Evolutionary conservation across 2,113 vertebrate species (phyloP), one percentile per base, ranked within the genome.

Genomic region (Corythoichthys haematopterus): DNA sequence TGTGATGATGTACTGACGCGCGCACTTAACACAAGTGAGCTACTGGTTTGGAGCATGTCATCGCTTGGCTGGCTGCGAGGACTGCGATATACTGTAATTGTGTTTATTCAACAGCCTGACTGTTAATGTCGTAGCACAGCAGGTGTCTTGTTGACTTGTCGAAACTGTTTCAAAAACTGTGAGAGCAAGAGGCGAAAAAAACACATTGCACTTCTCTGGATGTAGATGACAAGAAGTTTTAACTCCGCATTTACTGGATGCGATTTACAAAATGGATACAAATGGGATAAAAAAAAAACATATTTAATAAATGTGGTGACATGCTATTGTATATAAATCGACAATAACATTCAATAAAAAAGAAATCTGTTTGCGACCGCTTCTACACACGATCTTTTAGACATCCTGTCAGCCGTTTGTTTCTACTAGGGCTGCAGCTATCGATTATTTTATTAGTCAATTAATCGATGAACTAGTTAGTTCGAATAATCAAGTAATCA

Each of bases 1-100:
- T 77, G 61, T 65, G 67, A 69, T 63, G 16, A 15, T 3, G 1
- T n/a, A 56, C 3, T 53, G 40, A 75, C 59, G 64, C 60, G 53
- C 5, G 1, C 72, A 69, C 64, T 69, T 71, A 14, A 69, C 56
- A 65, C 77, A 82, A 84, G 68, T 69, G 56, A 68, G 68, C 46
- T 70, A 35, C 51, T 67, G 68, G 71, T 58, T 48, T 38, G 62
- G 16, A 65, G 56, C 63, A 61, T 40, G 71, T 73, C 6, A 76
- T 76, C 71, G 57, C 28, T 20, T 48, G 40, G 59, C 57, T 68
- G 69, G 74, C 70, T 71, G 40, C 6, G 40, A 3, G 1, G 55
- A 15, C 33, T 36, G 33, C 13, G 13, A 36, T 57, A 12, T 36
- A 3, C 7, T 35, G 8, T 1, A 28, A 33, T 55, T 11, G 35